Percentiles rank a stretch among this genome's conserved stretches.
These are phyloP conservation scores for Acestrorhynchus altus DNA, from an alignment of 2,797 vertebrate genomes.

Conservation along the genomic window DNA sequence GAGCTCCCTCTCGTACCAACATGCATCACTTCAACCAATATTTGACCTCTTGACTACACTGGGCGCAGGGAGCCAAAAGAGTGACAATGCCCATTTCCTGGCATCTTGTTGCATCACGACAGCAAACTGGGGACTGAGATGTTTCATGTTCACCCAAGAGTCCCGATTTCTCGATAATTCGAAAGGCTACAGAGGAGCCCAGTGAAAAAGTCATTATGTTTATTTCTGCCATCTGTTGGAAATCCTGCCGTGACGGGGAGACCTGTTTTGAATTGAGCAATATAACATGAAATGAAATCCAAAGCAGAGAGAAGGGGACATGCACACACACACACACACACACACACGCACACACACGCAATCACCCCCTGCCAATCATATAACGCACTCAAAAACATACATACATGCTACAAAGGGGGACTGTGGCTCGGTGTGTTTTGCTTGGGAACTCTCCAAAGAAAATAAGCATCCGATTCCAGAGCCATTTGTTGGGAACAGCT, in stretches of 20 bases:
- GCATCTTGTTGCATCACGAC: slow-evolving; percentile 31
- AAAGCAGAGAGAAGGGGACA: slow-evolving; percentile 59
- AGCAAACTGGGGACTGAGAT: slow-evolving; percentile 35
- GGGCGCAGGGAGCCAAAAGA: slow-evolving; percentile 42
- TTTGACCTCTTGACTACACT: slow-evolving; percentile 27
- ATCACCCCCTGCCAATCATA: slow-evolving; percentile 42
- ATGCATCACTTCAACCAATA: slow-evolving; percentile 35
- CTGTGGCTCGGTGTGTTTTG: slow-evolving; percentile 24
- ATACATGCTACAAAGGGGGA: slow-evolving; percentile 36
- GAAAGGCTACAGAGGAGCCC: slow-evolving; percentile 65
- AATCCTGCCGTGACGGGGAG: slow-evolving; percentile 58
- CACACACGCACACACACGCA: slow-evolving; percentile 22
- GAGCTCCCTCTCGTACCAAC: background rate
- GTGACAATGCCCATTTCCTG: slow-evolving; percentile 48
- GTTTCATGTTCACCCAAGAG: slow-evolving; percentile 44
- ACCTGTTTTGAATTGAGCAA: slow-evolving; percentile 73
- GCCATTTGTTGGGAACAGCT: slow-evolving; percentile 78
- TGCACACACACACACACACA: slow-evolving; percentile 51
- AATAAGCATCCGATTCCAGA: slow-evolving; percentile 60
- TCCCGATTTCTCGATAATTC: slow-evolving; percentile 70
- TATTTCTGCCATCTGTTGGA: slow-evolving; percentile 78
- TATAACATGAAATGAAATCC: slow-evolving; percentile 67
- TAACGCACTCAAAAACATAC: slow-evolving; percentile 55
- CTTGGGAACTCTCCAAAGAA: slow-evolving; percentile 48
- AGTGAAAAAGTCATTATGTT: slow-evolving; percentile 77